Percentiles rank a stretch among this genome's conserved stretches.
phyloP scores from a whole-genome alignment of 2,113 vertebrate species.

The Ploceus nigricollis region DNA sequence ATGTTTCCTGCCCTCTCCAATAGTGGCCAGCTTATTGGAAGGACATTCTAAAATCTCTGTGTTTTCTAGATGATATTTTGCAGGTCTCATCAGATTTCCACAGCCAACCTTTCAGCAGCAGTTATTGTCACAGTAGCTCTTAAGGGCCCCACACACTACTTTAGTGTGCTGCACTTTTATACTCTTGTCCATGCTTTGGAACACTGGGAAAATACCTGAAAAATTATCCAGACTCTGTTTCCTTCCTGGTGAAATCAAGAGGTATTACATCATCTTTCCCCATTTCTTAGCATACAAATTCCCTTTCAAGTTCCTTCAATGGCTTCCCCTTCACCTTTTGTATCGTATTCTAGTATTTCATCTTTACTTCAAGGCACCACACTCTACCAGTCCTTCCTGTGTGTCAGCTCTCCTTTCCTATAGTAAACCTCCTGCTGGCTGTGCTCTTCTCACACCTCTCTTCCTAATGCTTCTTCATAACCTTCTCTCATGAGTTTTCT shows the following conservation, averaged over 20 bases:
- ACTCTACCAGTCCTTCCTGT: not conserved
- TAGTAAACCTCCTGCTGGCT: not conserved
- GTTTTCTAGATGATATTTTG: not conserved
- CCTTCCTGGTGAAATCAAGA: not conserved
- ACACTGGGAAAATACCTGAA: not conserved
- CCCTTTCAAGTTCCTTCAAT: constrained; percentile 12
- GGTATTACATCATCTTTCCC: not conserved
- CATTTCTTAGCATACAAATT: not conserved
- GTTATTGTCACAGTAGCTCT: not conserved
- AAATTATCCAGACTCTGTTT: not conserved
- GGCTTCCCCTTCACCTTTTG: constrained; percentile 18
- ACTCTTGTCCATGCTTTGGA: not conserved
- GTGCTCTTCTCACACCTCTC: not conserved
- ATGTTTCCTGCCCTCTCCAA: not conserved
- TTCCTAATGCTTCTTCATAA: constrained; percentile 18
- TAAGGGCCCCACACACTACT: not conserved
- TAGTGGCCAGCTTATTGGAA: not conserved
- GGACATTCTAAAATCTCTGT: not conserved
- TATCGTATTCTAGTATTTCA: not conserved
- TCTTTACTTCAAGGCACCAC: constrained; percentile 19
- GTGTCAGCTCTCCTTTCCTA: not conserved
- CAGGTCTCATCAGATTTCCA: not conserved
- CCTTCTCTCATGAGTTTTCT: not conserved
- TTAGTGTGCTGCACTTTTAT: not conserved
- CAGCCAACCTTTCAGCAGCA: not conserved